phyloP scores from a whole-genome alignment of 2,797 vertebrate genomes.

The Malacoctenus gilli region DNA sequence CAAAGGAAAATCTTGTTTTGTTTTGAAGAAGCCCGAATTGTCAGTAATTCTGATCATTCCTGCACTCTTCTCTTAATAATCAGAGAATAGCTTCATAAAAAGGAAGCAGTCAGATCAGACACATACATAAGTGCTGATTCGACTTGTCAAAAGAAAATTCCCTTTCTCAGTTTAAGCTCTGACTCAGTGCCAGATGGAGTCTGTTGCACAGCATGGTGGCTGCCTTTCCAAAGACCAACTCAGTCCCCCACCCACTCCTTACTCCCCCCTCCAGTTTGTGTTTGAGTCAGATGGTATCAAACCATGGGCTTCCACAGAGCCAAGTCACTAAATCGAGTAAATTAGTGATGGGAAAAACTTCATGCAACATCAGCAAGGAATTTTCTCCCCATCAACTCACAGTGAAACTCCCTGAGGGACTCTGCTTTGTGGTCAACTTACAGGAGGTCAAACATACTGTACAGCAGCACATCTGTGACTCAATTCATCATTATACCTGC shows the following conservation, averaged over 20 bases:
- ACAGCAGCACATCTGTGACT: not conserved
- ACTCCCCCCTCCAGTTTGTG: no score
- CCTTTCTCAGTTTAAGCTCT: no score
- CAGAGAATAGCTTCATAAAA: slow-evolving; percentile 42
- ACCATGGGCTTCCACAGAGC: not conserved
- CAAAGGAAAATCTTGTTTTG: slow-evolving; percentile 83
- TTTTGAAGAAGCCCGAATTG: slow-evolving; percentile 76
- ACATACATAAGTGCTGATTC: slow-evolving; percentile 40
- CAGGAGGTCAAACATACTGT: no score
- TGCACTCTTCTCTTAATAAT: slow-evolving; percentile 51
- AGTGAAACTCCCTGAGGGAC: slow-evolving; percentile 9
- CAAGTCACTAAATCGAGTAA: not conserved
- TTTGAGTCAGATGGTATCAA: no score
- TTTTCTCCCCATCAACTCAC: slow-evolving; percentile 16
- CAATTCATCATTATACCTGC: slow-evolving; percentile 3
- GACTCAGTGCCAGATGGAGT: no score
- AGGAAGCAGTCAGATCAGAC: slow-evolving; percentile 55
- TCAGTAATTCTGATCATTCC: slow-evolving; percentile 68
- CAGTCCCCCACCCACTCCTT: no score
- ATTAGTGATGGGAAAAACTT: slow-evolving; percentile 1
- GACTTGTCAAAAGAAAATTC: no score
- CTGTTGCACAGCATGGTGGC: no score
- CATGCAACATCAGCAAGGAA: slow-evolving; percentile 7
- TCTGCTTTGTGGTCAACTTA: slow-evolving; percentile 10
- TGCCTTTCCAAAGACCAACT: no score